Evolutionary conservation across 2,113 vertebrate species (phyloP), one percentile per base, ranked within the genome.

Genomic region (Pseudorasbora parva): DNA sequence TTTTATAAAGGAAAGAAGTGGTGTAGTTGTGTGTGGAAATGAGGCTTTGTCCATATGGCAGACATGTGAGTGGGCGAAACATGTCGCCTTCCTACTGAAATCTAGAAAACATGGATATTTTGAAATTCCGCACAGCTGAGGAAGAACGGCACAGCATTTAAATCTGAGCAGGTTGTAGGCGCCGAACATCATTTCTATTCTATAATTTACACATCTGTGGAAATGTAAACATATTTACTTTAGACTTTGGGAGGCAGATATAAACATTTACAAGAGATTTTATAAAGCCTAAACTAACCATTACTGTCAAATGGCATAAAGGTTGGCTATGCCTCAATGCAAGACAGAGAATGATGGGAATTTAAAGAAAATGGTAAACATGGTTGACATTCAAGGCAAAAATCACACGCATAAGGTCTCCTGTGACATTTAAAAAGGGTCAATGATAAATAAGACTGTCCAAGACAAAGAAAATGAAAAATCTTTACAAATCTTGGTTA

Each of bases 21-120:
- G 60, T 27, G 72, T 74, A 33, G 45, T n/a, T 54, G 14, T n/a
- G 64, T 69, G 81, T 68, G 73, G 66, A 33, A 45, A 71, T 19
- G 49, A 43, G 25, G 76, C 56, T 33, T 69, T 47, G 47, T 10
- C 77, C 60, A 81, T 62, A 83, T 84, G 82, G 75, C 80, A 72
- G 45, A 69, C 69, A 60, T 75, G 43, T 69, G 77, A 69, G 41
- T 49, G 60, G 33, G 33, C 47, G 54, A 69, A 85, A 81, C 37
- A 79, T 60, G 75, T 56, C 54, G 37, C 30, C 11, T 78, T 69
- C 62, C 51, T 30, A 64, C 78, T 49, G 33, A 78, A 57, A 69
- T 64, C 62, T 15, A 75, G 9, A 49, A 45, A 25, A 43, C 8
- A 7, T 17, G 47, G 33, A 21, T 25, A 21, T 21, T 74, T 19